Conservation (phyloP, 2,113 vertebrate genomes). For the Dasyornis broadbenti region DNA sequence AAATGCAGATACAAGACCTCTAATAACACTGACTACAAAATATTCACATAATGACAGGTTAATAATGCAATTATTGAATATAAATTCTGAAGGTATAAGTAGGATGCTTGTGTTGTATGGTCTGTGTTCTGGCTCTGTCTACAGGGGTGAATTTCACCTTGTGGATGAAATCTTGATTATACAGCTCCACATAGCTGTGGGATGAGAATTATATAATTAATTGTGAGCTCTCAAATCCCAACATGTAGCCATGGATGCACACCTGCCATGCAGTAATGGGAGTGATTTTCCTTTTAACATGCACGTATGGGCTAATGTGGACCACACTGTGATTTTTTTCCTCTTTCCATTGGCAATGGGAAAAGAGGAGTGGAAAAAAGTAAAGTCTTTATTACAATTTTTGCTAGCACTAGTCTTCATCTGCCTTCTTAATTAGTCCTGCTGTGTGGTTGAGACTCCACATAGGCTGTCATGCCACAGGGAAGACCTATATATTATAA, state of each 20-base stretch:
- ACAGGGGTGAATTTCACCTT: background rate
- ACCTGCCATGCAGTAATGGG: background rate
- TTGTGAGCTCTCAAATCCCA: background rate
- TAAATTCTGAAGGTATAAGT: background rate
- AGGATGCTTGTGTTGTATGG: background rate
- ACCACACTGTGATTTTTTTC: background rate
- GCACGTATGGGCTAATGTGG: slow-evolving; percentile 22
- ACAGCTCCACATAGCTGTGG: background rate
- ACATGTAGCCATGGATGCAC: background rate
- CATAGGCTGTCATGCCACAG: background rate
- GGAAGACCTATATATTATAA: slow-evolving; percentile 16
- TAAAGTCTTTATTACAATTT: background rate
- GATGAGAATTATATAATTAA: slow-evolving; percentile 6
- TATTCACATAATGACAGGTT: background rate
- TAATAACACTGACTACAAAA: background rate
- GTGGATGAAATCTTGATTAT: background rate
- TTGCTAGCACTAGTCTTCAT: background rate
- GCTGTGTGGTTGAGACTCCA: slow-evolving; percentile 6
- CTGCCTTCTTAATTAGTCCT: slow-evolving; percentile 47
- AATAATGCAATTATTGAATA: background rate
- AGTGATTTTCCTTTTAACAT: slow-evolving; percentile 32
- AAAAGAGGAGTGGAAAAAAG: background rate
- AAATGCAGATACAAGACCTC: background rate
- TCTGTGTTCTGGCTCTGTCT: background rate
- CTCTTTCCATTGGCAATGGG: background rate